A percentile compares a stretch with the other conserved stretches of the same genome.
Conservation (phyloP, 2,888 invertebrate genomes). For the Patella caerulea region DNA sequence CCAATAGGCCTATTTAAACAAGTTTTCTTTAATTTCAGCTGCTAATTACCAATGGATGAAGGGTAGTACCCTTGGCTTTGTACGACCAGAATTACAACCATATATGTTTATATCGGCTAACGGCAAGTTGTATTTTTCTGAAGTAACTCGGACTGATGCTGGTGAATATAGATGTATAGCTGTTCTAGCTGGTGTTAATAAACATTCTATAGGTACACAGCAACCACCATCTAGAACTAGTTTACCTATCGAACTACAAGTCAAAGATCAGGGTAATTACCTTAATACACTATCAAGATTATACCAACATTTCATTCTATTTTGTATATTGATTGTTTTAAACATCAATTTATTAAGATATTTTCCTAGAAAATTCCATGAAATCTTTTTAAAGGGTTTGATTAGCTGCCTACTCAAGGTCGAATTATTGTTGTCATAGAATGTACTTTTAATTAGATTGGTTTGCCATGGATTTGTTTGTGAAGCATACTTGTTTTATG, state of each 20-base stretch:
- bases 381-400: no score
- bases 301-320: no score
- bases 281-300: neutral
- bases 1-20: no score
- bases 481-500: no score
- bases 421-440: no score
- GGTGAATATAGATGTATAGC: slow-evolving; percentile 52
- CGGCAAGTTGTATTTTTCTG: slow-evolving; percentile 94
- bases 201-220: slow-evolving; percentile 41
- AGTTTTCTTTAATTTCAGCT: slow-evolving; percentile 34
- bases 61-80: slow-evolving; percentile 90
- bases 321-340: neutral
- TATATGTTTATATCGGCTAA: slow-evolving; percentile 91
- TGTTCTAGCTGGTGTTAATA: slow-evolving; percentile 42
- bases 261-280: slow-evolving; percentile 54
- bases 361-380: neutral
- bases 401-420: no score
- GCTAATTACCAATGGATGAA: slow-evolving; percentile 87
- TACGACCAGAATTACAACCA: slow-evolving; percentile 87
- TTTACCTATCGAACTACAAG: slow-evolving; percentile 57
- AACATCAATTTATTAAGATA: neutral
- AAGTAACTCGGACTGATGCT: slow-evolving; percentile 83
- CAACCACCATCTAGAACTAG: slow-evolving; percentile 57
- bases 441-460: no score
- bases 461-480: no score